These are phyloP conservation scores for Blastobasis adustella DNA, from an alignment of 2,888 invertebrate genomes.

Conservation along the genomic window DNA sequence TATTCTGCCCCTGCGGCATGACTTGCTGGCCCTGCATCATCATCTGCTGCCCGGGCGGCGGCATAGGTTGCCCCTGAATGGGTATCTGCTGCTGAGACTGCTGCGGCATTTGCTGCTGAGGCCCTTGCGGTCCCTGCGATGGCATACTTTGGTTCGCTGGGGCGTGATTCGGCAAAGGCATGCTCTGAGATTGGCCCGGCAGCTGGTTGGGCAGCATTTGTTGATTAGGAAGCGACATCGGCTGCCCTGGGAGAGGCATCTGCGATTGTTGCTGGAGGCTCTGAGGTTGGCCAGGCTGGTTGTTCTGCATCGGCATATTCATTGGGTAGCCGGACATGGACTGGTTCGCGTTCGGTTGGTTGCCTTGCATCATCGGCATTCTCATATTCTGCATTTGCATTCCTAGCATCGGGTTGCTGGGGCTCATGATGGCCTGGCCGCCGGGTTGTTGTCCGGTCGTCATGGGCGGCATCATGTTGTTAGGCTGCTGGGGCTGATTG, in stretches of 20 bases:
- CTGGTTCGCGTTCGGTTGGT: slow-evolving; percentile 37
- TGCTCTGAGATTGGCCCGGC: slow-evolving; percentile 29
- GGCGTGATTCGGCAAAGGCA: slow-evolving; percentile 35
- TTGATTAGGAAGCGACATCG: slow-evolving; percentile 38
- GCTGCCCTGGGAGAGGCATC: slow-evolving; percentile 36
- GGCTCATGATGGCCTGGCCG: slow-evolving; percentile 39
- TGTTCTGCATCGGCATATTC: slow-evolving; percentile 38
- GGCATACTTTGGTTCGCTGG: slow-evolving; percentile 30
- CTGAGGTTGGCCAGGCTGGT: slow-evolving; percentile 26
- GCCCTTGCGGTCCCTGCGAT: slow-evolving; percentile 27
- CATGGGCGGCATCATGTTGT: slow-evolving; percentile 45
- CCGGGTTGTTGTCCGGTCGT: slow-evolving; percentile 43
- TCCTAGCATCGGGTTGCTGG: slow-evolving; percentile 45
- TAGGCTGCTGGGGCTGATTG: slow-evolving; percentile 39
- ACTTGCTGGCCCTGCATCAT: slow-evolving; percentile 40
- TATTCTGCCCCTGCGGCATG: slow-evolving; percentile 34
- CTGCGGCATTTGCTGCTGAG: slow-evolving; percentile 29
- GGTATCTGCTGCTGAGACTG: slow-evolving; percentile 17
- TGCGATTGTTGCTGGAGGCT: slow-evolving; percentile 10
- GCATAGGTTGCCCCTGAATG: slow-evolving; percentile 29
- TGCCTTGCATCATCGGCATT: slow-evolving; percentile 52
- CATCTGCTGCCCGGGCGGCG: slow-evolving; percentile 32
- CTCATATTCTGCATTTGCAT: slow-evolving; percentile 63
- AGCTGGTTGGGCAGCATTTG: slow-evolving; percentile 21
- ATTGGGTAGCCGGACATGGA: slow-evolving; percentile 47